Conservation (phyloP, 2,888 invertebrate genomes). For the Heteromyza rotundicornis region DNA sequence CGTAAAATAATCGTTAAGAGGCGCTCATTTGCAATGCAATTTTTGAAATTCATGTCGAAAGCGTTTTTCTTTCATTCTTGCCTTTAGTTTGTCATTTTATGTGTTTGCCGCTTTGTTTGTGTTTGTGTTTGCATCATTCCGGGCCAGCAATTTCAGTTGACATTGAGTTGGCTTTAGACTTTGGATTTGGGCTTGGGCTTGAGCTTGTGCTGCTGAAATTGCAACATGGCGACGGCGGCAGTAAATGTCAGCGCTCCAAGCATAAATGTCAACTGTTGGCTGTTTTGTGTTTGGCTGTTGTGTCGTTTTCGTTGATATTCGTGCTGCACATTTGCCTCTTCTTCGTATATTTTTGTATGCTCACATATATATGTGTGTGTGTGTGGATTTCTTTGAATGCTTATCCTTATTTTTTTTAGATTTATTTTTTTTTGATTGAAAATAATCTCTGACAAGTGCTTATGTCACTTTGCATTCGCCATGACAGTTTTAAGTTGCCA, state of each 20-base stretch:
- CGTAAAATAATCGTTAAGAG: background rate
- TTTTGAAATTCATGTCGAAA: background rate
- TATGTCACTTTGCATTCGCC: background rate
- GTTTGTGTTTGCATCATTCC: no score
- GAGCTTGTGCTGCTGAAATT: background rate
- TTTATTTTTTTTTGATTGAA: background rate
- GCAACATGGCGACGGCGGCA: background rate
- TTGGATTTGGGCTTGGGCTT: background rate
- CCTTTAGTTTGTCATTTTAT: no score
- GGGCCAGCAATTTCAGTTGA: background rate
- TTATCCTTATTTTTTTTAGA: background rate
- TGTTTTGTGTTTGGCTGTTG: background rate
- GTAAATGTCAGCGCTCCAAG: background rate
- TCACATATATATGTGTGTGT: no score
- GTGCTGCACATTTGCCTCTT: no score
- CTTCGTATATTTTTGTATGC: conserved; percentile 9
- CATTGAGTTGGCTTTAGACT: background rate
- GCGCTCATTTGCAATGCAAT: background rate
- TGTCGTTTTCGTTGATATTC: no score
- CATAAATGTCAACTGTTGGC: background rate
- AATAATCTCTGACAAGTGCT: conserved; percentile 8
- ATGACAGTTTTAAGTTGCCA: background rate
- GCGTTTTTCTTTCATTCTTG: background rate
- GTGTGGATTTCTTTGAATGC: no score
- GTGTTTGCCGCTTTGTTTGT: background rate